Base-by-base conservation (phyloP, 2,113 vertebrate species). In the Zapornia atra region DNA sequence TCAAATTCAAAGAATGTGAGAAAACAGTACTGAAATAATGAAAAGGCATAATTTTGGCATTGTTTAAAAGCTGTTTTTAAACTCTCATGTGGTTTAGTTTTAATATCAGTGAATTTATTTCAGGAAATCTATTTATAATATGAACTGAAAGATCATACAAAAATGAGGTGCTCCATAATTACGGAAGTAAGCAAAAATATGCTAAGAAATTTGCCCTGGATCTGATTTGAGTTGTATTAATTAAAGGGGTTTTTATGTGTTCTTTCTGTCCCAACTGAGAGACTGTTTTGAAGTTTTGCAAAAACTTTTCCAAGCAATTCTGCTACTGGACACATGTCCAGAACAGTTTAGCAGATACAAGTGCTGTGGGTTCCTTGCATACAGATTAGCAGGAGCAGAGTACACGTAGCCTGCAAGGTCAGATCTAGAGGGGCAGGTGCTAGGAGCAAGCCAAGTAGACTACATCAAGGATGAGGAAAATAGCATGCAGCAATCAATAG, bases 241-340 rank as follows among this genome's bases (percentile, higher is more conserved):
- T 44, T n/a, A 7, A 69, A 48, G 21, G 16, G 17, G 7, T 12
- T 36, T 68, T 78, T 31, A 46, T 57, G 79, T 56, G 6, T 51
- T 19, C 15, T 8, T 50, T 63, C 91, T 42, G 1, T 53, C 25
- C 34, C 40, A 48, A 46, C 21, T 22, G 5, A 56, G 44, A 82
- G 4, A 48, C 15, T 28, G 29, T 42, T 48, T 20, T 44, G 20
- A 66, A 82, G 59, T 66, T 82, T 72, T 48, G 17, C 10, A 51
- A 60, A 80, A 60, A 1, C 9, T 42, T 73, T 73, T 70, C 20
- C 60, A 46, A 48, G 26, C 11, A 11, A 1, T 69, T 81, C 26
- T 82, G 12, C 16, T 73, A 29, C 28, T 25, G 64, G 16, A n/a
- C 54, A 36, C 16, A 16, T 0, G 0, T 12, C 19, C 15, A 10